A percentile compares a stretch with the other conserved stretches of the same genome.
These are phyloP conservation scores for Cinclus cinclus DNA, from an alignment of 2,113 vertebrate genomes.

Conservation along the genomic window DNA sequence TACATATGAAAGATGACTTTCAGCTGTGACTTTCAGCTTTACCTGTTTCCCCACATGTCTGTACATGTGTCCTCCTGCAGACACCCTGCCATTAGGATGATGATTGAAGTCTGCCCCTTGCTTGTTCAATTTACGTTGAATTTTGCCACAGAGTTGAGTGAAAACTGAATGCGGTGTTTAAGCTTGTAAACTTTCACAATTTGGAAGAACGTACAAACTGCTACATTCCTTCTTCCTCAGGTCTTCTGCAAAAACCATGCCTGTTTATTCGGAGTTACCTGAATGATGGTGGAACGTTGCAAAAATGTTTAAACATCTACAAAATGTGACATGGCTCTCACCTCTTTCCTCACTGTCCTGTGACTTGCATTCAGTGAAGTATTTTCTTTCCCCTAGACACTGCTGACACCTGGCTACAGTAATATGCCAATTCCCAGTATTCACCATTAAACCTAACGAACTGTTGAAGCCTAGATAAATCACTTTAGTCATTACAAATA, in stretches of 20 bases:
- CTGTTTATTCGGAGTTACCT: background rate
- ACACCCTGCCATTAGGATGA: background rate
- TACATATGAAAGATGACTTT: background rate
- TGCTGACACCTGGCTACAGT: background rate
- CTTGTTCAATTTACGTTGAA: background rate
- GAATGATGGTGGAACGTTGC: background rate
- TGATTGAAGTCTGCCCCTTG: background rate
- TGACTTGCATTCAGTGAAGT: background rate
- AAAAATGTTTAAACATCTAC: background rate
- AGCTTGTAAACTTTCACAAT: background rate
- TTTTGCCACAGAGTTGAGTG: background rate
- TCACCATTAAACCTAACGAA: background rate
- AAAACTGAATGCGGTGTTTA: background rate
- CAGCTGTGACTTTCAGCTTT: background rate
- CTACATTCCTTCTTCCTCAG: background rate
- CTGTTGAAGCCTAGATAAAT: slow-evolving; percentile 16
- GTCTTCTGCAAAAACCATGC: background rate
- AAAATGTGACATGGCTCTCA: background rate
- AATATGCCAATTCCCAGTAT: background rate
- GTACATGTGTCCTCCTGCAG: background rate
- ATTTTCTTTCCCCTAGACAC: background rate
- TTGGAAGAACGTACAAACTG: rapidly evolving
- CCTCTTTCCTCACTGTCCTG: background rate
- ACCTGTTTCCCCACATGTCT: background rate
- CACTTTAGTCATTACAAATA: background rate